Conservation (phyloP, 2,888 invertebrate genomes). For the Alloscopus bannaensis region DNA sequence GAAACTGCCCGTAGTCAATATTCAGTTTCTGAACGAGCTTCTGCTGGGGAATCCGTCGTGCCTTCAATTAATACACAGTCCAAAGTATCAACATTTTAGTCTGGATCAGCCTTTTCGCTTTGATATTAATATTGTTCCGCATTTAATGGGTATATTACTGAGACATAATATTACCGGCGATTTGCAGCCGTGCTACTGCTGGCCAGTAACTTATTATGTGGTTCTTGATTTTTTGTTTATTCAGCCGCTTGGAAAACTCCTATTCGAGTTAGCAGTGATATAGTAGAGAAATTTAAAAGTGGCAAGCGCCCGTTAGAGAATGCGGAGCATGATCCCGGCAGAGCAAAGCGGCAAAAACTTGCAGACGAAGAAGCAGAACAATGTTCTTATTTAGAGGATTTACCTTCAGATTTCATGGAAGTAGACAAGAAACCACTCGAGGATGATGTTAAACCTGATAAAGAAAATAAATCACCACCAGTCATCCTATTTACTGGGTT, state of each 20-base stretch:
- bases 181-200: not conserved
- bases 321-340: constrained; percentile 13
- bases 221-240: constrained; percentile 19
- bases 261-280: constrained; percentile 90
- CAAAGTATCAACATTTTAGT: constrained; percentile 92
- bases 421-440: constrained; percentile 15
- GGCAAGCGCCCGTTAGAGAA: constrained; percentile 75
- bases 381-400: constrained; percentile 5
- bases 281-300: constrained; percentile 88
- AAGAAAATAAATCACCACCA: constrained; percentile 53
- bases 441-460: constrained; percentile 32
- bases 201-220: not conserved
- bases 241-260: constrained; percentile 95
- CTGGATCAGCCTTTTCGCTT: constrained; percentile 87
- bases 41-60: constrained; percentile 89
- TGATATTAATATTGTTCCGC: constrained; percentile 90
- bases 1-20: constrained; percentile 93
- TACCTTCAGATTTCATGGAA: not conserved
- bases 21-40: constrained; percentile 94
- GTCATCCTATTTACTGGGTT: constrained; percentile 49
- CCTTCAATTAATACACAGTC: constrained; percentile 79
- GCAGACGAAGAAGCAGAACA: constrained; percentile 29
- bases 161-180: no score
- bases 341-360: constrained; percentile 42
- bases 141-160: constrained; percentile 95